Base-by-base conservation (phyloP, 2,888 invertebrate genomes). In the Cantharis lateralis region DNA sequence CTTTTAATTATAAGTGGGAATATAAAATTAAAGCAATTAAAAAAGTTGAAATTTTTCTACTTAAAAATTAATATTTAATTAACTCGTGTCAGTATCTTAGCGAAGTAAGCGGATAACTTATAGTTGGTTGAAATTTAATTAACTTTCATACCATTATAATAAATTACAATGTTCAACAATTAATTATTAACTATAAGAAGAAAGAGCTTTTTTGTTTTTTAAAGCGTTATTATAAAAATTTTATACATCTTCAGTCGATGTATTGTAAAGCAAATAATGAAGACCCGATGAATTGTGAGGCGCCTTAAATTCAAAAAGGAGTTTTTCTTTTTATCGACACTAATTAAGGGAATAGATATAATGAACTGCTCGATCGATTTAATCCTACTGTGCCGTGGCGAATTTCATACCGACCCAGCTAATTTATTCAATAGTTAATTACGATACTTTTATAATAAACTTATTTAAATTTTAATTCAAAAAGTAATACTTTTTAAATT, bases 401-500 rank as follows among this genome's bases (percentile, higher is more conserved):
- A 84, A 86, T 86, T 85, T 86, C 85, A 86, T 85, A 86, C 85
- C 84, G 79, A 80, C 82, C 83, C 82, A 86, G 85, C 85, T 86
- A 86, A 86, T 86, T 86, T 86, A 86, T 86, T 86, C 86, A 86
- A 86, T 86, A 86, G 84, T 86, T 86, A 86, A 86, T 86, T 86
- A 84, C 82, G 80, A 82, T 81, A 82, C 82, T 83, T 83, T 83
- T 83, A 80, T 81, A 81, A 84, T 81, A 81, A 80, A 82, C 80
- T 81, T 82, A 70, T 79, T 78, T 79, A 77, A 78, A 81, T 78
- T 82, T 81, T 77, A 73, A 71, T 73, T 70, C 78, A 20, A 70
- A 69, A 24, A 73, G 72, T 74, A 72, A 77, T 72, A 77, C 69
- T 16, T 66, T 72, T 24, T 24, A 48, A 48, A 48, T 48, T 48